These are phyloP conservation scores for Nephrotoma flavescens DNA, from an alignment of 2,888 invertebrate species.

Conservation along the genomic window DNA sequence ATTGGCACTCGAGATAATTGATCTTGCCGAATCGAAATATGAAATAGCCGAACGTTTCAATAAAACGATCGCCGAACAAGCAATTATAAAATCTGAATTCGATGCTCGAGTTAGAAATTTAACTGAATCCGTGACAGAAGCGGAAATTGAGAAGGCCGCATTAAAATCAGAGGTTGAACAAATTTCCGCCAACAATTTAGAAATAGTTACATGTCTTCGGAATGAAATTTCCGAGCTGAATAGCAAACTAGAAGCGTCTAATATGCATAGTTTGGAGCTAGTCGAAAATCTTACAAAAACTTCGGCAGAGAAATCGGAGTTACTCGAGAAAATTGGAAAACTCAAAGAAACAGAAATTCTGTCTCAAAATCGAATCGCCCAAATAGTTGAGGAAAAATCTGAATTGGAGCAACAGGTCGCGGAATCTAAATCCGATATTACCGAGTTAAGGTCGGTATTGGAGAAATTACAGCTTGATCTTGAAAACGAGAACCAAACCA, in stretches of 20 bases:
- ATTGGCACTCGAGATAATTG: not conserved
- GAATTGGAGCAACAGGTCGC: not conserved
- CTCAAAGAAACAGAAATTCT: not conserved
- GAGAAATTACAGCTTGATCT: not conserved
- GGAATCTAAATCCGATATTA: not conserved
- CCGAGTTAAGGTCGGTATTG: not conserved
- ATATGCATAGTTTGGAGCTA: not conserved
- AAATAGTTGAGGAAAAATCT: not conserved
- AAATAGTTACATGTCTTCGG: not conserved
- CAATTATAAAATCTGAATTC: not conserved
- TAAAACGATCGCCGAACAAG: conserved; percentile 9
- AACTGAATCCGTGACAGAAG: not conserved
- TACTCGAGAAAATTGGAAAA: not conserved
- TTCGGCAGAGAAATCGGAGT: not conserved
- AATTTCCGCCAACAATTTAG: not conserved
- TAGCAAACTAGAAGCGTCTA: not conserved
- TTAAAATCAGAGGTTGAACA: not conserved
- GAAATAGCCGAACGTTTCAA: conserved; percentile 17
- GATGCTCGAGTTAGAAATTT: not conserved
- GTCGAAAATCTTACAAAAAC: not conserved
- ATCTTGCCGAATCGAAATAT: not conserved
- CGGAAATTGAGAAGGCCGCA: not conserved
- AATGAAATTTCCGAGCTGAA: not conserved
- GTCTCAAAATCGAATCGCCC: not conserved
- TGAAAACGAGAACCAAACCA: not conserved